Conservation (phyloP, 2,888 invertebrate genomes). For the Pemphredon lugubris region DNA sequence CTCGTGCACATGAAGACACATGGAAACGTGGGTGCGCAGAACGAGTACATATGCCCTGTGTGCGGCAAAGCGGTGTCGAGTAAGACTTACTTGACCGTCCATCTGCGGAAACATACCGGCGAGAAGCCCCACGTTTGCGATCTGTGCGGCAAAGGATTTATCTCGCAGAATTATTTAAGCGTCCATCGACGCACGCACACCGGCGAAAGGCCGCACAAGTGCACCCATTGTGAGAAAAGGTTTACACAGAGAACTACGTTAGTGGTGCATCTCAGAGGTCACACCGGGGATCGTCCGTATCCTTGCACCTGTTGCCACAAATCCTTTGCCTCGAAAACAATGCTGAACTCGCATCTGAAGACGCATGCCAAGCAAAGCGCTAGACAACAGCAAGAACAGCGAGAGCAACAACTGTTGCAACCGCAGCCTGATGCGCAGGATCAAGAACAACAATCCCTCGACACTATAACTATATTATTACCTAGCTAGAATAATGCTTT, state of each 20-base stretch:
- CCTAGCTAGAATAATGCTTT: conserved; percentile 42
- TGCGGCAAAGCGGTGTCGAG: conserved; percentile 85
- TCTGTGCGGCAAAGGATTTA: conserved; percentile 78
- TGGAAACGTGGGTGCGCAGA: conserved; percentile 75
- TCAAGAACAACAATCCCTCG: conserved; percentile 32
- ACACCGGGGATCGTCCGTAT: conserved; percentile 79
- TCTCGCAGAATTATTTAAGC: conserved; percentile 79
- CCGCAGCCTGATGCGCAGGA: conserved; percentile 35
- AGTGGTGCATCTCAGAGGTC: conserved; percentile 78
- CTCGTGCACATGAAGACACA: conserved; percentile 80
- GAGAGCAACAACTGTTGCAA: conserved; percentile 47
- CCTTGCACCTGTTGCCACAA: conserved; percentile 78
- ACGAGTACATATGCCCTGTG: conserved; percentile 84
- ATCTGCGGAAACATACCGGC: conserved; percentile 84
- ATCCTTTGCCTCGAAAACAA: conserved; percentile 79
- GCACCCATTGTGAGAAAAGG: conserved; percentile 77
- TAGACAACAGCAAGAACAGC: conserved; percentile 55
- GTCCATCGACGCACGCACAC: conserved; percentile 79
- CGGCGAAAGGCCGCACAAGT: conserved; percentile 78
- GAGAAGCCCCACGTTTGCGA: conserved; percentile 85
- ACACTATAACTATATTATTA: conserved; percentile 57
- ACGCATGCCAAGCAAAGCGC: conserved; percentile 78
- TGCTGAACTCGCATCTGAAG: conserved; percentile 79
- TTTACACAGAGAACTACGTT: conserved; percentile 79
- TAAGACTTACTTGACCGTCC: conserved; percentile 84